These are phyloP conservation scores for Euphydryas editha DNA, from an alignment of 2,888 invertebrate genomes.

Conservation along the genomic window DNA sequence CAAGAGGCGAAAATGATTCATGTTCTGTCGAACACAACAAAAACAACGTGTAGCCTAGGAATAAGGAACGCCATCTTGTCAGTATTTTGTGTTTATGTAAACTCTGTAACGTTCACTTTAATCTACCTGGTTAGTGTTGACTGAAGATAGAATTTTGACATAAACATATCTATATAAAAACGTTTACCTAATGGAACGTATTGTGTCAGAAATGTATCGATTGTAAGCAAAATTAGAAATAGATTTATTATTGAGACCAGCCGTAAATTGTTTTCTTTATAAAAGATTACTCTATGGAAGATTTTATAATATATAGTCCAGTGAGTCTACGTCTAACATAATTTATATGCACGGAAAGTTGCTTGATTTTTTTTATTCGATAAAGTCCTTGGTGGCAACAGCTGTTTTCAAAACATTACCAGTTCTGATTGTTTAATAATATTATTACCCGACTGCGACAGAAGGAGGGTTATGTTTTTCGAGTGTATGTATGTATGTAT, in stretches of 20 bases:
- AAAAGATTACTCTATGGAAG: background rate
- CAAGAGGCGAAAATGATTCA: slow-evolving; percentile 41
- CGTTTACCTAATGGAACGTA: too few species aligned
- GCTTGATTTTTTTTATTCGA: background rate
- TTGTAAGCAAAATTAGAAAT: too few species aligned
- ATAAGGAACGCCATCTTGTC: slow-evolving; percentile 38
- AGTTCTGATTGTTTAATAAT: slow-evolving; percentile 16
- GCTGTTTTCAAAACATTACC: slow-evolving; percentile 29
- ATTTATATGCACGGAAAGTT: background rate
- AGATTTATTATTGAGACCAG: too few species aligned
- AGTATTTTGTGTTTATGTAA: slow-evolving; percentile 37
- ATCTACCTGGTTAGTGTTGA: too few species aligned
- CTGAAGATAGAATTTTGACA: too few species aligned
- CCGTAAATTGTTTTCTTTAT: too few species aligned
- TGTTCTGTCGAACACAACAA: slow-evolving; percentile 29
- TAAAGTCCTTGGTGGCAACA: slow-evolving; percentile 10
- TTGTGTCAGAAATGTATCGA: too few species aligned
- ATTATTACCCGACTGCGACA: too few species aligned
- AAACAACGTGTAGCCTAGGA: slow-evolving; percentile 36
- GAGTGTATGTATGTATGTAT: too few species aligned
- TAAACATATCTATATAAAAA: too few species aligned
- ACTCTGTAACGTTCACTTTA: slow-evolving; percentile 19
- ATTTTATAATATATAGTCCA: background rate
- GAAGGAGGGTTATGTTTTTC: too few species aligned
- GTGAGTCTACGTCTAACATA: background rate